Base-by-base conservation (phyloP, 2,888 invertebrate genomes). In the Osedax fenrisi region DNA sequence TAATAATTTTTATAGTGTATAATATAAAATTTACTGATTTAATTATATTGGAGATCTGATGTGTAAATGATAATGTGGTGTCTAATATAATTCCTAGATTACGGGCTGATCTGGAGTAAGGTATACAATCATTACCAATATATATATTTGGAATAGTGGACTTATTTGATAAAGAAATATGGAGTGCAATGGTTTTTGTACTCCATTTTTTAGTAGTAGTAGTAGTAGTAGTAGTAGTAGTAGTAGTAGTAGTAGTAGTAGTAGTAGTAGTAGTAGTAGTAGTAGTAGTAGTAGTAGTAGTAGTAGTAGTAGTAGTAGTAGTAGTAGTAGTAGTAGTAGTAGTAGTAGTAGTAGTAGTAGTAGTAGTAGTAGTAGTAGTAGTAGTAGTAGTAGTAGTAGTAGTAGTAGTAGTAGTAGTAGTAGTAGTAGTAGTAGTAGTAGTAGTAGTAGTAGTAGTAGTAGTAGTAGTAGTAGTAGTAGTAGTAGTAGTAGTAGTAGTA, bases 371-470 rank as follows among this genome's bases (percentile, higher is more conserved):
- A n/a, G 73, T 68, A 68, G 73, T 68, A 68, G 73, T 24, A 73
- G 64, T 64, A 68, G 64, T 64, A 64, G 73, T 73, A 25, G 73
- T 73, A 68, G 73, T 73, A 68, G 70, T 69, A 69, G 69, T 69
- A 69, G 56, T 69, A 74, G 69, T 69, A 69, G 69, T 74, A 74
- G 69, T 74, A 41, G 56, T 69, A 41, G 69, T 74, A 41, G 56
- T 74, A 41, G 69, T 69, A 25, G 25, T 24, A 26, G 59, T 56
- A 25, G 61, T 69, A 70, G 25, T 69, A 41, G 69, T 69, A 74
- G 59, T 69, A 22, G 61, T 2, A 69, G 69, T 41, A 41, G 26
- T 73, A 73, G 66, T 73, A 56, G 27, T 21, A 67, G 67, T 68
- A 25, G 22, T 68, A 23, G 24, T 61, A 24, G 22, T 24, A 10